phyloP scores from a whole-genome alignment of 2,797 vertebrate species.

The Tauraco hartlaubi region DNA sequence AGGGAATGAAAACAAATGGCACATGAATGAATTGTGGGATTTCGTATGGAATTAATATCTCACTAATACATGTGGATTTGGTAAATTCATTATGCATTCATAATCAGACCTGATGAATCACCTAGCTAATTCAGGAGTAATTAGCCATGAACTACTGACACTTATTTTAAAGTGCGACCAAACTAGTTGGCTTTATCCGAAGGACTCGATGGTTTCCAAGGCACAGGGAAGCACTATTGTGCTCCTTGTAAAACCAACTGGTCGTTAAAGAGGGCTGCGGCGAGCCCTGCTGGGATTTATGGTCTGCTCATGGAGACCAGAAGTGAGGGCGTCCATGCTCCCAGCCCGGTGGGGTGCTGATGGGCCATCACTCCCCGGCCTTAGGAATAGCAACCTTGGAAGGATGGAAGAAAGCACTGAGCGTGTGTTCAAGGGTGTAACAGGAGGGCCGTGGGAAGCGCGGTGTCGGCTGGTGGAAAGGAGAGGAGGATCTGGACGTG shows the following conservation, averaged over 20 bases:
- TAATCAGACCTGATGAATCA: conserved; percentile 84
- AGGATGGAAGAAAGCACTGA: no score
- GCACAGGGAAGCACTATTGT: not conserved
- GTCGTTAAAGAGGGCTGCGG: not conserved
- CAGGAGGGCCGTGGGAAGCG: not conserved
- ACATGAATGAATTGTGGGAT: conserved; percentile 82
- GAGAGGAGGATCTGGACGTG: accelerated
- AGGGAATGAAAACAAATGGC: conserved; percentile 83
- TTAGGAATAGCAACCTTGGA: not conserved
- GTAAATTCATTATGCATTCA: conserved; percentile 82
- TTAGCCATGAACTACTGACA: conserved; percentile 80
- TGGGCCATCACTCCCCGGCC: not conserved
- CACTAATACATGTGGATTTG: conserved; percentile 79
- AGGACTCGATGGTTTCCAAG: conserved; percentile 37
- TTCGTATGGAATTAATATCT: conserved; percentile 81
- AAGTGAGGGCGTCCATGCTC: not conserved
- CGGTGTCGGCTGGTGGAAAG: not conserved
- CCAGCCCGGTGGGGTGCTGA: not conserved
- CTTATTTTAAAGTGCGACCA: conserved; percentile 77
- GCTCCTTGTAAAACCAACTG: not conserved
- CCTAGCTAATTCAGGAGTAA: conserved; percentile 82
- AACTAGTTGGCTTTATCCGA: conserved; percentile 67
- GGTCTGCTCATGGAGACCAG: not conserved
- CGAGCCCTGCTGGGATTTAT: not conserved
- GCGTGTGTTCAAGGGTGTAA: no score